Conservation (phyloP, 2,113 vertebrate species). For the Pycnonotus jocosus region DNA sequence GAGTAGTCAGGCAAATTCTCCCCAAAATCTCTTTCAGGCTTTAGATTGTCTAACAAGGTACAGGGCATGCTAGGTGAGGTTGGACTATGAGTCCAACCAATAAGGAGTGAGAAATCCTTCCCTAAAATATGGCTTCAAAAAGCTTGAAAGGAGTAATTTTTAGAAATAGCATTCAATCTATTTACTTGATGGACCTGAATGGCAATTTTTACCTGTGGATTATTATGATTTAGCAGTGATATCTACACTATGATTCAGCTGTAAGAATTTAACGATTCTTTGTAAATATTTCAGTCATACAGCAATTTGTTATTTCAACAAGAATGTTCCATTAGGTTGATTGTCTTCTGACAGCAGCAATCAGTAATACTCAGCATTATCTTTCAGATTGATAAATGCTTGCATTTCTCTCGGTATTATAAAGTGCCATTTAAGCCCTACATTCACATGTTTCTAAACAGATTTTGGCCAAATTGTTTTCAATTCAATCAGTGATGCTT, state of each 20-base stretch:
- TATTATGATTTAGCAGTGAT: not conserved
- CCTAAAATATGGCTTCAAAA: not conserved
- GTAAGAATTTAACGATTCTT: not conserved
- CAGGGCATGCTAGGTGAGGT: not conserved
- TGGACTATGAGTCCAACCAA: too few species aligned
- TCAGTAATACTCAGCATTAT: not conserved
- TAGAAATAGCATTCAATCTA: not conserved
- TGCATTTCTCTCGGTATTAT: not conserved
- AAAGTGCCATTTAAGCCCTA: not conserved
- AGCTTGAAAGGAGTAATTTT: not conserved
- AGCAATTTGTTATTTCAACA: constrained; percentile 15
- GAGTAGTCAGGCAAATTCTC: not conserved
- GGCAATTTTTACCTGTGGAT: not conserved
- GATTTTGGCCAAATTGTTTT: not conserved
- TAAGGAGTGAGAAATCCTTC: not conserved
- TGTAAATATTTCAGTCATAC: not conserved
- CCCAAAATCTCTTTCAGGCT: not conserved
- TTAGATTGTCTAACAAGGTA: not conserved
- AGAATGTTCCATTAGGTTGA: not conserved
- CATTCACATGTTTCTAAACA: not conserved
- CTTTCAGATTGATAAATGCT: not conserved
- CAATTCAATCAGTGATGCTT: not conserved
- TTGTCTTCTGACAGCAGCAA: constrained; percentile 9
- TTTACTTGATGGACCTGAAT: not conserved
- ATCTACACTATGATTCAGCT: not conserved